Evolutionary conservation across 2,113 vertebrate genomes (phyloP).

Genomic region (Symphodus melops): DNA sequence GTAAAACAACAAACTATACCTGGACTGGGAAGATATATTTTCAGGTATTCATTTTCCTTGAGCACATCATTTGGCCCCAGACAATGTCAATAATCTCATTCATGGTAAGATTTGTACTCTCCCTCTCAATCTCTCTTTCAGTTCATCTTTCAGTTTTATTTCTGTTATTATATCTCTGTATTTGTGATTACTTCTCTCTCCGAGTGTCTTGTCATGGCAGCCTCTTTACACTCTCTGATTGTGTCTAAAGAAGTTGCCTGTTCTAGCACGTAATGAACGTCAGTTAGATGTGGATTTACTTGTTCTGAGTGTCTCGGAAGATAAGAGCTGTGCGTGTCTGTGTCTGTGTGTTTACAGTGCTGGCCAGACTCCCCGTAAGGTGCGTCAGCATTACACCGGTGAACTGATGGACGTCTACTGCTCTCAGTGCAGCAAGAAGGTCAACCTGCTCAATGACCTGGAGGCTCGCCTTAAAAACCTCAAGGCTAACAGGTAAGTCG

Average conservation of each 20-base stretch:
- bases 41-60: too few species aligned
- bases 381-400: conserved; percentile 86
- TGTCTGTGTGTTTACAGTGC: conserved; percentile 83
- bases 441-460: conserved; percentile 95
- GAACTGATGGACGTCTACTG: conserved; percentile 94
- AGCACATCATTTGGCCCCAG: not conserved
- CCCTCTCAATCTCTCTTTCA: not conserved
- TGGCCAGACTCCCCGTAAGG: conserved; percentile 93
- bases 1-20: not conserved
- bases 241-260: not conserved
- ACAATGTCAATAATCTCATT: not conserved
- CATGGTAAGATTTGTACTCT: not conserved
- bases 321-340: not conserved
- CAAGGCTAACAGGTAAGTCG: conserved; percentile 91
- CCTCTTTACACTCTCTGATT: not conserved
- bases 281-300: not conserved
- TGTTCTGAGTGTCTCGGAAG: not conserved
- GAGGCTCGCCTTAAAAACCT: conserved; percentile 95
- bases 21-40: too few species aligned
- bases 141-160: not conserved
- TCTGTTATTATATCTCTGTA: too few species aligned
- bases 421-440: conserved; percentile 97
- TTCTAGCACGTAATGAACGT: not conserved
- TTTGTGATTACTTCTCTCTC: not conserved
- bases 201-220: not conserved